Conservation (phyloP, 1,140 invertebrate genomes). For the Dinothrombium tinctorium region DNA sequence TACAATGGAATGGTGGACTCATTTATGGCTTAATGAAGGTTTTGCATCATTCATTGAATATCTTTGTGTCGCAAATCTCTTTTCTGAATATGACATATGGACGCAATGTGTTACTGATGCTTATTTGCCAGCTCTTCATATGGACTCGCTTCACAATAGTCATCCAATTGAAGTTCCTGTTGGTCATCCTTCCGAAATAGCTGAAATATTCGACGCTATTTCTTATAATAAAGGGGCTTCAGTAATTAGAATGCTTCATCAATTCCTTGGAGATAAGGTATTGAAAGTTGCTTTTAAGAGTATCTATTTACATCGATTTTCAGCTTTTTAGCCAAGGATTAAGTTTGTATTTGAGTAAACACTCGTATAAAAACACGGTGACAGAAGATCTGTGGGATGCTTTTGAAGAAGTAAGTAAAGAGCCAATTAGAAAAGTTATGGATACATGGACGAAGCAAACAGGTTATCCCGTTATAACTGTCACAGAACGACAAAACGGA, state of each 20-base stretch:
- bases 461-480: constrained; percentile 51
- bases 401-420: constrained; percentile 62
- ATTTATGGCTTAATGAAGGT: constrained; percentile 62
- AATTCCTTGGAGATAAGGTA: constrained; percentile 12
- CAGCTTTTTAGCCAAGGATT: constrained; percentile 72
- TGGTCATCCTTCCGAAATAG: constrained; percentile 22
- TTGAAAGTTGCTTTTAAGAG: neutral
- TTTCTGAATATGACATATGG: constrained; percentile 50
- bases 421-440: constrained; percentile 75
- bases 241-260: constrained; percentile 19
- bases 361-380: constrained; percentile 70
- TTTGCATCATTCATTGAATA: constrained; percentile 66
- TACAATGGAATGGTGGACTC: constrained; percentile 56
- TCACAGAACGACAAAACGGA: constrained; percentile 20
- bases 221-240: constrained; percentile 27
- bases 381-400: constrained; percentile 87
- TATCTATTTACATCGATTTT: no score
- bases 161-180: constrained; percentile 56
- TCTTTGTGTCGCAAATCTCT: constrained; percentile 41
- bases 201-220: constrained; percentile 26
- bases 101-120: constrained; percentile 5
- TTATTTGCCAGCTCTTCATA: constrained; percentile 14
- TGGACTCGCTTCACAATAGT: constrained; percentile 54
- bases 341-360: constrained; percentile 67
- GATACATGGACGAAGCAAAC: constrained; percentile 80